These are phyloP conservation scores for Tetragonula carbonaria DNA, from an alignment of 2,888 invertebrate genomes.

Conservation along the genomic window DNA sequence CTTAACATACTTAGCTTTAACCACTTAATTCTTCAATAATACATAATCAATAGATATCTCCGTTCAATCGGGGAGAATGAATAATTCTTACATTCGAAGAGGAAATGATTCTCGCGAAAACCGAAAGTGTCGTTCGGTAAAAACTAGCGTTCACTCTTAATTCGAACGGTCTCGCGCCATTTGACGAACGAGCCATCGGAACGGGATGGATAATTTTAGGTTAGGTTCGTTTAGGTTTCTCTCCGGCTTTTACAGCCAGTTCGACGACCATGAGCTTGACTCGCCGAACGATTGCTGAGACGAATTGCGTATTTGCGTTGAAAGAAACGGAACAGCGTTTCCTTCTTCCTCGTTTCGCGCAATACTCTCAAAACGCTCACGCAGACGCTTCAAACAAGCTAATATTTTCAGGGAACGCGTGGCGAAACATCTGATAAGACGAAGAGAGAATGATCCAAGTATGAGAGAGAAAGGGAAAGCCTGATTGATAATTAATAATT, in stretches of 20 bases:
- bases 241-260: not conserved
- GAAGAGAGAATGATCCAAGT: not conserved
- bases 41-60: not conserved
- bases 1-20: too few relatives aligned
- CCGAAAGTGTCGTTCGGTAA: slow-evolving; percentile 56
- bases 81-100: not conserved
- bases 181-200: slow-evolving; percentile 49
- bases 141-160: slow-evolving; percentile 59
- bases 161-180: slow-evolving; percentile 56
- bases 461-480: not conserved
- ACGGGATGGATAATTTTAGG: slow-evolving; percentile 19
- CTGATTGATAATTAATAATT: not conserved
- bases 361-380: not conserved
- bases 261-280: slow-evolving; percentile 54
- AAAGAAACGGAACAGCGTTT: not conserved
- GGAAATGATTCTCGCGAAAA: slow-evolving; percentile 49
- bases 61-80: not conserved
- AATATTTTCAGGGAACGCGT: too few relatives aligned
- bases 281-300: not conserved
- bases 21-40: too few relatives aligned
- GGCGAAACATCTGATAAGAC: not conserved
- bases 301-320: not conserved
- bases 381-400: too few relatives aligned
- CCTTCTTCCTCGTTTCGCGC: not conserved
- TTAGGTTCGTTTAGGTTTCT: not conserved